Percentiles rank a stretch among this genome's conserved stretches.
Evolutionary conservation across 2,888 invertebrate genomes (phyloP).

Genomic region (Synanthedon vespiformis): DNA sequence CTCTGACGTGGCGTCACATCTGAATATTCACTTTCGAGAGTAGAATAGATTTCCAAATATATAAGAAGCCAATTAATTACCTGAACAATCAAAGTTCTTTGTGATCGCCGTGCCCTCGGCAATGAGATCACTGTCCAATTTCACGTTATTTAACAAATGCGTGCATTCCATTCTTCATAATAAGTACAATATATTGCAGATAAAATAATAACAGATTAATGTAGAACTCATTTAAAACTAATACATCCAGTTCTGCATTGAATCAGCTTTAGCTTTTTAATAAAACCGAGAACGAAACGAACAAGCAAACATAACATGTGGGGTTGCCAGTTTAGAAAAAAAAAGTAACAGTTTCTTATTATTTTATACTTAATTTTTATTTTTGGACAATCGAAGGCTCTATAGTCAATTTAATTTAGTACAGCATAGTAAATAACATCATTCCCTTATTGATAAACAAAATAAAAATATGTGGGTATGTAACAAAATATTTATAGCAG

Average conservation of each 20-base stretch:
- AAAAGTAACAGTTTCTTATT: too few relatives aligned
- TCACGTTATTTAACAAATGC: conserved; percentile 76
- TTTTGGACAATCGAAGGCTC: too few relatives aligned
- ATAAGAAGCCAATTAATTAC: conserved; percentile 46
- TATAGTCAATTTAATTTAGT: too few relatives aligned
- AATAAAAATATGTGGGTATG: too few relatives aligned
- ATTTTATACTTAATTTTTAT: too few relatives aligned
- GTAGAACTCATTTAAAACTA: conserved; percentile 36
- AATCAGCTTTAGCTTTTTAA: not conserved
- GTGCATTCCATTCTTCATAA: conserved; percentile 76
- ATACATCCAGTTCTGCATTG: conserved; percentile 13
- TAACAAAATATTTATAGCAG: too few relatives aligned
- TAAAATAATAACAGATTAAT: conserved; percentile 21
- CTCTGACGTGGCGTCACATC: conserved; percentile 17
- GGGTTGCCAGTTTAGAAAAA: not conserved
- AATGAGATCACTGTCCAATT: conserved; percentile 62
- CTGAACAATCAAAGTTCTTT: conserved; percentile 76
- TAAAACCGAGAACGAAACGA: not conserved
- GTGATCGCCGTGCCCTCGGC: conserved; percentile 63
- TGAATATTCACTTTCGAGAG: conserved; percentile 2
- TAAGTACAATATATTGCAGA: conserved; percentile 23
- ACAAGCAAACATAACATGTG: not conserved
- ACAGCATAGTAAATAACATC: too few relatives aligned
- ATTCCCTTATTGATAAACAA: too few relatives aligned
- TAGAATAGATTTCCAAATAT: conserved; percentile 14